Evolutionary conservation across 2,888 invertebrate genomes (phyloP).

Genomic region (Papilio elwesi): DNA sequence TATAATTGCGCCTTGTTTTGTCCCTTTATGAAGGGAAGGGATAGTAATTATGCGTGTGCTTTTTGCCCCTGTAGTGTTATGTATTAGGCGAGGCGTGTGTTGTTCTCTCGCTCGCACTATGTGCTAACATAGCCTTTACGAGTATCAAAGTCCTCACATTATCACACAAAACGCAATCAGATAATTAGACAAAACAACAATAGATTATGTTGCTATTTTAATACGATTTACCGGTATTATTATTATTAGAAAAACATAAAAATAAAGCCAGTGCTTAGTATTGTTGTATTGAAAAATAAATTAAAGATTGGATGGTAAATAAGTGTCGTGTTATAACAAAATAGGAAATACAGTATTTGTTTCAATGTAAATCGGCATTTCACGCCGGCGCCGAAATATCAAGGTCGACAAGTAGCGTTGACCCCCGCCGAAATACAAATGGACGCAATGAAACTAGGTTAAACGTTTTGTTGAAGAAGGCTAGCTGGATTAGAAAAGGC

Average conservation of each 20-base stretch:
- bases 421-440: constrained; percentile 23
- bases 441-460: constrained; percentile 30
- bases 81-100: not conserved
- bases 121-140: not conserved
- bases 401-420: constrained; percentile 33
- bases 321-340: not conserved
- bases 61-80: not conserved
- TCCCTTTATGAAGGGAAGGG: not conserved
- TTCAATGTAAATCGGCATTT: constrained; percentile 26
- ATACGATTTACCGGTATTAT: not conserved
- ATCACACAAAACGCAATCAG: not conserved
- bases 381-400: constrained; percentile 25
- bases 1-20: not conserved
- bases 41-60: not conserved
- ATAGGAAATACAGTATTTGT: constrained; percentile 23
- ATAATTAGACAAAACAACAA: not conserved
- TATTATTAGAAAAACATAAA: too few relatives aligned
- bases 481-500: constrained; percentile 6
- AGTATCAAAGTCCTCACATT: constrained; percentile 1
- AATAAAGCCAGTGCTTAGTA: too few relatives aligned
- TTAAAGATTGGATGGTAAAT: not conserved
- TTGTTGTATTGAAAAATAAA: too few relatives aligned
- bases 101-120: not conserved
- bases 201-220: not conserved
- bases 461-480: constrained; percentile 22